phyloP scores from a whole-genome alignment of 2,888 invertebrate species.

The Thecocarcelia acutangulata region DNA sequence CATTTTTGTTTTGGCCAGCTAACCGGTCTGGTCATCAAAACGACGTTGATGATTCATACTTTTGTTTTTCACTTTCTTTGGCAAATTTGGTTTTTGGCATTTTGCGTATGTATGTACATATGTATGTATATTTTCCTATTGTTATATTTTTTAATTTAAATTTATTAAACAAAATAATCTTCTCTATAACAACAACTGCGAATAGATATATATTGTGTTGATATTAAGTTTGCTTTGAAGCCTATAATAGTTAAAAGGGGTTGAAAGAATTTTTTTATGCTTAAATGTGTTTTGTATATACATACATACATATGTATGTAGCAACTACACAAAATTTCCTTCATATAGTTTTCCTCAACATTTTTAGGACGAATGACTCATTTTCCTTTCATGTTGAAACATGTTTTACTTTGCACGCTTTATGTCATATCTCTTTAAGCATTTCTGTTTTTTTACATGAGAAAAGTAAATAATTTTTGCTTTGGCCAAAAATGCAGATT shows the following conservation, averaged over 20 bases:
- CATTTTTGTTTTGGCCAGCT: constrained; percentile 45
- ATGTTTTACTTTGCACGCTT: constrained; percentile 32
- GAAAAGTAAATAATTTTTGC: background rate
- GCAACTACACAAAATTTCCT: constrained; percentile 2
- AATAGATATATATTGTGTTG: background rate
- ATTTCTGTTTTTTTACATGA: too few relatives aligned
- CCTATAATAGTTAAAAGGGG: constrained; percentile 10
- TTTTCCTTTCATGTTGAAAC: background rate
- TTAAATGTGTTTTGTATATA: background rate
- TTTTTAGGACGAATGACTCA: constrained; percentile 10
- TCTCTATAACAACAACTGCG: background rate
- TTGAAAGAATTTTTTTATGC: background rate
- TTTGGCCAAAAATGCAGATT: background rate
- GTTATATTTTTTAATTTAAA: constrained; percentile 20
- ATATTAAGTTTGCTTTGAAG: constrained; percentile 22
- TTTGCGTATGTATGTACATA: background rate
- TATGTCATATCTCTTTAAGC: background rate
- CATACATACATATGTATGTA: background rate
- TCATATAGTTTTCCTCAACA: too few relatives aligned
- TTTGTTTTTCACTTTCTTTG: constrained; percentile 36
- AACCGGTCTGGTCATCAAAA: constrained; percentile 53
- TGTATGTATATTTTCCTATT: background rate
- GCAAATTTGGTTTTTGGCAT: constrained; percentile 18
- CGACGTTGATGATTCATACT: constrained; percentile 60
- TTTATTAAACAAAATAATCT: constrained; percentile 5